phyloP scores from a whole-genome alignment of 2,113 vertebrate species.

The Proteles cristata region DNA sequence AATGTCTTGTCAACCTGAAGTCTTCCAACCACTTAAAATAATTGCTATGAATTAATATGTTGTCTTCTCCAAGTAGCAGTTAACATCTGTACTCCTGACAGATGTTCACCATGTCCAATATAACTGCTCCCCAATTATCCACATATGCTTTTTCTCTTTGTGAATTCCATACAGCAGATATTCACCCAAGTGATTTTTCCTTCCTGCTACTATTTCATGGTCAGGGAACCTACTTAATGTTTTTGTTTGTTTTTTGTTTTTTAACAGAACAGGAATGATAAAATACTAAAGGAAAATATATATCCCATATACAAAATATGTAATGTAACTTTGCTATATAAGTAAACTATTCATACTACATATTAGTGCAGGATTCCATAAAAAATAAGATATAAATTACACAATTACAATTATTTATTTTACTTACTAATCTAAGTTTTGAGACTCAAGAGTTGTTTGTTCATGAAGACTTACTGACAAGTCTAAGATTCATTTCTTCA shows the following conservation, averaged over 20 bases:
- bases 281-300: background rate
- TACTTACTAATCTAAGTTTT: constrained; percentile 13
- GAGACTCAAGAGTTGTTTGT: background rate
- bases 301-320: background rate
- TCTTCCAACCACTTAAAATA: constrained; percentile 57
- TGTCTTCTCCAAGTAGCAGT: constrained; percentile 42
- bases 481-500: background rate
- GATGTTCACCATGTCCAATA: constrained; percentile 14
- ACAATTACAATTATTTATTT: background rate
- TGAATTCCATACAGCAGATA: background rate
- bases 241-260: background rate
- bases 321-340: background rate
- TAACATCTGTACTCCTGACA: constrained; percentile 52
- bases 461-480: background rate
- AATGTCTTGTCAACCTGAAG: constrained; percentile 44
- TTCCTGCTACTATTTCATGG: background rate
- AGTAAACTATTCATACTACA: background rate
- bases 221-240: background rate
- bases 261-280: background rate
- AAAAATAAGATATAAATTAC: background rate
- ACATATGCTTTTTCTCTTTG: constrained; percentile 34
- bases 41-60: constrained; percentile 60
- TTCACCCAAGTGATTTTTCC: background rate
- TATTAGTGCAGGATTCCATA: background rate
- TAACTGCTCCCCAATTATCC: constrained; percentile 17